Evolutionary conservation across 2,797 vertebrate species (phyloP).

Genomic region (Eulemur coronatus): DNA sequence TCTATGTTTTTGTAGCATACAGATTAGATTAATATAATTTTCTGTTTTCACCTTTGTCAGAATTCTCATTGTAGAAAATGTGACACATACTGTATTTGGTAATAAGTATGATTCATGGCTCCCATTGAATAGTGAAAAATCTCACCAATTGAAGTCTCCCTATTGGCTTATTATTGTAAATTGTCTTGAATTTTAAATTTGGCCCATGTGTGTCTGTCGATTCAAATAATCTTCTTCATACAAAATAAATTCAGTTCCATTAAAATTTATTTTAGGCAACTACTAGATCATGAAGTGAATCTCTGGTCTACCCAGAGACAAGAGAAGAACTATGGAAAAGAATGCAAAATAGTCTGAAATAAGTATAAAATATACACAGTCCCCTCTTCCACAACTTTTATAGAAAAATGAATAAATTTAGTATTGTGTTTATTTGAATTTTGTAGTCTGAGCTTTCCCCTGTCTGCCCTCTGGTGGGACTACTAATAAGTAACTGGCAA

Average conservation of each 20-base stretch:
- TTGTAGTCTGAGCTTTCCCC: not conserved
- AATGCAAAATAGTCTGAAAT: not conserved
- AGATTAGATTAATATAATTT: constrained; percentile 65
- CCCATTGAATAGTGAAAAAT: constrained; percentile 22
- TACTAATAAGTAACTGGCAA: not conserved
- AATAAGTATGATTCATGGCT: not conserved
- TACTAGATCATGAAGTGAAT: not conserved
- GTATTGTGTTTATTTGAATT: not conserved
- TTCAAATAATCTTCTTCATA: not conserved
- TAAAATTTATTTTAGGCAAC: not conserved
- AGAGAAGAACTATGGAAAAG: not conserved
- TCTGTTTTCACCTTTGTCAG: constrained; percentile 28
- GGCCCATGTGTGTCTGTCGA: not conserved
- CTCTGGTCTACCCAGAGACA: not conserved
- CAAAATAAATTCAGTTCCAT: constrained; percentile 9
- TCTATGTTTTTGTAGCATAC: constrained; percentile 55
- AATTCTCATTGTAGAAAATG: not conserved
- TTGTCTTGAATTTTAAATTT: constrained; percentile 52
- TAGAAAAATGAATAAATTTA: not conserved
- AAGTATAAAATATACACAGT: not conserved
- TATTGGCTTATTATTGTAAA: constrained; percentile 49
- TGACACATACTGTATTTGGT: not conserved
- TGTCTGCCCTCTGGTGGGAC: constrained; percentile 23
- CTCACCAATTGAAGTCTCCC: not conserved
- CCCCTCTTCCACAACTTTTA: not conserved